Evolutionary conservation across 53 echinoderm and acorn worm species (phyloP).

Genomic region (Stichopus horrens): DNA sequence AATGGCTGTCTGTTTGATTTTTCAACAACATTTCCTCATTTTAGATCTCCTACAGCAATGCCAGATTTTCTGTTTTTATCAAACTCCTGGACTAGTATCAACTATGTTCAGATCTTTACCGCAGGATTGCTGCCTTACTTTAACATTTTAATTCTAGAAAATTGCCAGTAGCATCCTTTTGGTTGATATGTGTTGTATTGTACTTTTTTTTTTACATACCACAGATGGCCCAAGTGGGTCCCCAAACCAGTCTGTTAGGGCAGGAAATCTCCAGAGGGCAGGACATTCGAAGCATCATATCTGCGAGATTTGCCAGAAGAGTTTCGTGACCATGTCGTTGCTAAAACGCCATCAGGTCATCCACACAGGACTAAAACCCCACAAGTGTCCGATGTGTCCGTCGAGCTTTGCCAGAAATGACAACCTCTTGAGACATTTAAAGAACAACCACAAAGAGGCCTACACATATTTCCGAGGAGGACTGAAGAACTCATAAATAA

Average conservation of each 20-base stretch:
- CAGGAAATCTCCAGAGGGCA: background rate
- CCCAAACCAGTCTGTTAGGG: background rate
- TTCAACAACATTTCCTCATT: too few relatives aligned
- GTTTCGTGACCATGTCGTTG: background rate
- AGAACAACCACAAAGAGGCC: conserved; percentile 15
- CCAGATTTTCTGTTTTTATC: too few relatives aligned
- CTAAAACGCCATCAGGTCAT: conserved; percentile 23
- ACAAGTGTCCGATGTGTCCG: conserved; percentile 24
- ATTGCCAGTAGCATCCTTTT: too few relatives aligned
- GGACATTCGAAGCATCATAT: conserved; percentile 2
- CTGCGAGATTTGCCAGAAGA: conserved; percentile 11
- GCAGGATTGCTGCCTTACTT: too few relatives aligned
- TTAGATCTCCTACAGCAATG: too few relatives aligned
- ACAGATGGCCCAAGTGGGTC: background rate
- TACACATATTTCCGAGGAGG: conserved; percentile 11
- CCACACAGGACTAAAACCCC: conserved; percentile 35
- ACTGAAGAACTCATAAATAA: background rate
- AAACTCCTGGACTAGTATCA: too few relatives aligned
- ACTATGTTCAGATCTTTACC: too few relatives aligned
- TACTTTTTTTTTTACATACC: background rate
- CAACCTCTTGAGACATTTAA: conserved; percentile 29
- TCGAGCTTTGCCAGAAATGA: conserved; percentile 4
- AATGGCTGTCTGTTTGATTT: too few relatives aligned
- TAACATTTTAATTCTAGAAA: too few relatives aligned
- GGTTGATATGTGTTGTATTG: too few relatives aligned